Evolutionary conservation across 1,140 invertebrate genomes (phyloP), one percentile per base, ranked within the genome.

Genomic region (Drosophila parvula): DNA sequence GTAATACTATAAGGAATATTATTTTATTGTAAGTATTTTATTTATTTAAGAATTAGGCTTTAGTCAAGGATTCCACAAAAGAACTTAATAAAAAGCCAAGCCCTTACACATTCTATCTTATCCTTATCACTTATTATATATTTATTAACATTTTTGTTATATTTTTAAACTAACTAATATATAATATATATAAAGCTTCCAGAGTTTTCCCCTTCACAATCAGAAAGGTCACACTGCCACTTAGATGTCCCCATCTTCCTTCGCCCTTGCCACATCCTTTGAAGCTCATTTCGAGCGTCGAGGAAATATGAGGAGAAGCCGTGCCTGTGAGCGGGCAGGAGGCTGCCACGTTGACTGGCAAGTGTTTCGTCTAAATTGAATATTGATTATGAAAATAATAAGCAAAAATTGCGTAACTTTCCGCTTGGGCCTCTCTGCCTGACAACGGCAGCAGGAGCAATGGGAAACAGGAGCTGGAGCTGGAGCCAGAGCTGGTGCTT

Each of bases 341-440:
- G 45, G 69, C 68, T 61, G 69, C 69, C 69, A 74, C 56, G 70
- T 74, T 80, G 81, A 59, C 74, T 78, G 81, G 62, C 81, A 85
- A 84, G 81, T 84, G 81, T 86, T 86, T 82, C 67, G 83, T 62
- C 84, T 76, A 88, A 88, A 88, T 88, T 88, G 84, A 88, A 88
- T 88, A 88, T 88, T 88, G 84, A 88, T 88, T 88, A 88, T 88
- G 84, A 88, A 88, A 89, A 88, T 88, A 88, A 88, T 88, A 88
- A 89, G 83, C 83, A 83, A 89, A 83, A 88, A 88, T 89, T 88
- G 83, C 80, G 84, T 88, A 88, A 89, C 84, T 86, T 85, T 82
- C 62, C 74, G 83, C 82, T 76, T 88, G 75, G 74, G 69, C 82
- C 22, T 22, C 22, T 22, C 22, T 22, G 22, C 22, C 76, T 86